phyloP scores from a whole-genome alignment of 2,797 vertebrate species.

The Pteronotus mesoamericanus region DNA sequence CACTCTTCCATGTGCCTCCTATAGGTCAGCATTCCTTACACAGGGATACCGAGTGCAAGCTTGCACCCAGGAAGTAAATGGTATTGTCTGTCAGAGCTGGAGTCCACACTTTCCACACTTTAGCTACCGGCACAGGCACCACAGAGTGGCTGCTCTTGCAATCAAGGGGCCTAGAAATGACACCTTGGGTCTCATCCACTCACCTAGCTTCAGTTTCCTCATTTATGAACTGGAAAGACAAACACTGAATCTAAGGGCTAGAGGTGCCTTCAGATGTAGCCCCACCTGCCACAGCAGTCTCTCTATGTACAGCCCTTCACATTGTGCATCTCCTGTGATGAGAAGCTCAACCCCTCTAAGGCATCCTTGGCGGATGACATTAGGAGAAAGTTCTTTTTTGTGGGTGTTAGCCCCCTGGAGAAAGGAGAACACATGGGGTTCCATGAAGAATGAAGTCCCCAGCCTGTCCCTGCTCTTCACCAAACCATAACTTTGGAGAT shows the following conservation, averaged over 20 bases:
- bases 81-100: fast-evolving
- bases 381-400: neutral
- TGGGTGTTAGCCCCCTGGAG: neutral
- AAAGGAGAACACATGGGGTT: too few relatives aligned
- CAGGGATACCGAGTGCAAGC: fast-evolving
- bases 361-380: neutral
- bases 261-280: fast-evolving
- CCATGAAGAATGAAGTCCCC: fast-evolving
- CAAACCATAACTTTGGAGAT: neutral
- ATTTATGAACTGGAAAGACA: neutral
- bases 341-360: neutral
- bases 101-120: neutral
- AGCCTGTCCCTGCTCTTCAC: neutral
- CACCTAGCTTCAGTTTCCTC: neutral
- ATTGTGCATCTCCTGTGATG: fast-evolving
- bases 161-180: neutral
- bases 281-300: fast-evolving
- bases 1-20: neutral
- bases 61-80: neutral
- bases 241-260: neutral
- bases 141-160: fast-evolving
- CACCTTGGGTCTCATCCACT: fast-evolving
- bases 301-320: neutral
- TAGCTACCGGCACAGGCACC: fast-evolving
- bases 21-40: neutral